Conservation (phyloP, 2,797 vertebrate genomes). For the Manis javanica region DNA sequence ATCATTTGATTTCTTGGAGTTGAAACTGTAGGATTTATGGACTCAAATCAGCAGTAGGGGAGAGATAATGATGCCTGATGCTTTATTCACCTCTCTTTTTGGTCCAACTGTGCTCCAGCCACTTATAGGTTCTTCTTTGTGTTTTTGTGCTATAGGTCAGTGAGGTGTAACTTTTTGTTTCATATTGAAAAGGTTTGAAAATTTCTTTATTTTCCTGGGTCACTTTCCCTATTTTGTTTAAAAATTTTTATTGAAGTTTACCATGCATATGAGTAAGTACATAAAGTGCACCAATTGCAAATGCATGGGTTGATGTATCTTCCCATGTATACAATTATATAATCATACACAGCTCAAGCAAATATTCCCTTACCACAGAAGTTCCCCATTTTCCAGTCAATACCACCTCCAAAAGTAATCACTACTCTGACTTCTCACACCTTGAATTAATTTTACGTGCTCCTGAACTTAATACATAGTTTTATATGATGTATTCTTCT, state of each 20-base stretch:
- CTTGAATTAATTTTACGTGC: neutral
- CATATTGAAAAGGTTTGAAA: neutral
- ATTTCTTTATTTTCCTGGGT: neutral
- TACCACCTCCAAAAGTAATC: neutral
- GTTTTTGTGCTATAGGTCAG: neutral
- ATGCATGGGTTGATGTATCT: neutral
- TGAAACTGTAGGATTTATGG: neutral
- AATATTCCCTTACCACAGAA: neutral
- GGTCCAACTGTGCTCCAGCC: neutral
- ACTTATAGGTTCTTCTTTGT: neutral
- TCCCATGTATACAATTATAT: neutral
- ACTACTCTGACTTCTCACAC: neutral
- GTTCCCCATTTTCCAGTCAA: neutral
- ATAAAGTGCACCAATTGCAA: neutral
- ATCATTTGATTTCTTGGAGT: constrained; percentile 1
- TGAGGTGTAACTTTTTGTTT: neutral
- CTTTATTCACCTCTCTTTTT: neutral
- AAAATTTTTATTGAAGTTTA: neutral
- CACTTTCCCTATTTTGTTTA: neutral
- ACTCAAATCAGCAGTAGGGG: neutral
- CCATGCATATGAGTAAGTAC: neutral
- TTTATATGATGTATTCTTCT: neutral
- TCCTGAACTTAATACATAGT: neutral
- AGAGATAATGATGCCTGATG: neutral
- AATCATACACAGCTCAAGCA: neutral